These are phyloP conservation scores for Brachypodius melanocephalos DNA, from an alignment of 2,113 vertebrate species.

Conservation along the genomic window DNA sequence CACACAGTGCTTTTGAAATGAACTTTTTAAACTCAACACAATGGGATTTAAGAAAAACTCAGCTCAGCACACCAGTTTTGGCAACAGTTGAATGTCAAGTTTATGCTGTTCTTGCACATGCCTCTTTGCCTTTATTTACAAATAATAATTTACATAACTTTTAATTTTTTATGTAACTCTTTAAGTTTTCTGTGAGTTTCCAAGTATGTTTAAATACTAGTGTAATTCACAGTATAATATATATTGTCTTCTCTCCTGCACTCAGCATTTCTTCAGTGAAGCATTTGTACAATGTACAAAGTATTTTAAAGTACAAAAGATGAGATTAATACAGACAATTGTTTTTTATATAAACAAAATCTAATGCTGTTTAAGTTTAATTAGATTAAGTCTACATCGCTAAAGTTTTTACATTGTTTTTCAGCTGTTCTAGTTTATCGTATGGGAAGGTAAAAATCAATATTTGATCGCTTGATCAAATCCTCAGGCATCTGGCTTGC, in stretches of 20 bases:
- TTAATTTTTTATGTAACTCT: neutral
- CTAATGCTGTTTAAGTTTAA: neutral
- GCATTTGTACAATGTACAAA: neutral
- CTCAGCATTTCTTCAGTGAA: neutral
- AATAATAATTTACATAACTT: neutral
- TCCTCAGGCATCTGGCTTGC: neutral
- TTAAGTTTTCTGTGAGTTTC: neutral
- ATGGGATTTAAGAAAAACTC: slow-evolving; percentile 21
- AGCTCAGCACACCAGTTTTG: slow-evolving; percentile 31
- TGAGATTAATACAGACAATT: neutral
- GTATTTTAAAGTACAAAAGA: neutral
- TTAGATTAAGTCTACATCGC: neutral
- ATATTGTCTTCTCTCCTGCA: neutral
- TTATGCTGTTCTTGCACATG: slow-evolving; percentile 29
- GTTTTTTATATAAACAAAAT: neutral
- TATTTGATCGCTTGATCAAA: neutral
- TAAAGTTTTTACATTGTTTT: neutral
- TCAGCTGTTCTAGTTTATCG: neutral
- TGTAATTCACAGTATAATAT: neutral
- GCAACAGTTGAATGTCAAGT: slow-evolving; percentile 18
- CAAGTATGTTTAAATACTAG: neutral
- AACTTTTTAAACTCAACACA: neutral
- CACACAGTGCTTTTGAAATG: neutral
- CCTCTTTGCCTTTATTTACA: neutral
- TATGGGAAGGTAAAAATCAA: neutral